Evolutionary conservation across 2,113 vertebrate species (phyloP), one percentile per base, ranked within the genome.

Genomic region (Proteles cristata): DNA sequence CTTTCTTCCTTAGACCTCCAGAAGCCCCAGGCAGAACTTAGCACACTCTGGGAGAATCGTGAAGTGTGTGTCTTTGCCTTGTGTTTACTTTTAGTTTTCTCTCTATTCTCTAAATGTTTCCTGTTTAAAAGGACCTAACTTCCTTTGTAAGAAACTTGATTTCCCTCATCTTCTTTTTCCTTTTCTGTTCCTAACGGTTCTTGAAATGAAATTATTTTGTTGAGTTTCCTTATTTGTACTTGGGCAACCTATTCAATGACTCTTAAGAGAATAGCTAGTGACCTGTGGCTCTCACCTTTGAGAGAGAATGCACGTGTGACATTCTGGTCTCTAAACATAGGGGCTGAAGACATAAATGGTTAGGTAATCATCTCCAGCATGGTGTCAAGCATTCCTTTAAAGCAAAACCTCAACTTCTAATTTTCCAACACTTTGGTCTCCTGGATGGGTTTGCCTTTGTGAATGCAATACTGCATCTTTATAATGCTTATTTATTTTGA

Each of bases 101-200:
- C 50, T 84, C 48, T 12, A 63, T 95, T 81, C 55, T 80, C 83
- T 69, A 66, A 69, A 69, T 45, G 16, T n/a, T 92, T 96, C 17
- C 39, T 95, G 92, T 96, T 73, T 55, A 53, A 74, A 71, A 80
- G 68, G 31, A 63, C 48, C 69, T 81, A 35, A 43, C 55, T 89
- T 96, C 28, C 33, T 81, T 83, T 61, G 21, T 87, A 88, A 90
- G 84, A 86, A 94, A 74, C 23, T 58, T 0, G 7, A 39, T 68
- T 90, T 87, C 14, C 39, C 66, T 58, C 50, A 63, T n/a, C 74
- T 68, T 83, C 11, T 69, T 63, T 61, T 71, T 92, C 63, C 39
- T 25, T 91, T 86, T 96, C 79, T 90, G 74, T 63, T 84, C 86
- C 84, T 88, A 90, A 88, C 50, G 58, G 84, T 55, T 88, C 84